Base-by-base conservation (phyloP, 2,113 vertebrate genomes). In the Malurus cyaneus region DNA sequence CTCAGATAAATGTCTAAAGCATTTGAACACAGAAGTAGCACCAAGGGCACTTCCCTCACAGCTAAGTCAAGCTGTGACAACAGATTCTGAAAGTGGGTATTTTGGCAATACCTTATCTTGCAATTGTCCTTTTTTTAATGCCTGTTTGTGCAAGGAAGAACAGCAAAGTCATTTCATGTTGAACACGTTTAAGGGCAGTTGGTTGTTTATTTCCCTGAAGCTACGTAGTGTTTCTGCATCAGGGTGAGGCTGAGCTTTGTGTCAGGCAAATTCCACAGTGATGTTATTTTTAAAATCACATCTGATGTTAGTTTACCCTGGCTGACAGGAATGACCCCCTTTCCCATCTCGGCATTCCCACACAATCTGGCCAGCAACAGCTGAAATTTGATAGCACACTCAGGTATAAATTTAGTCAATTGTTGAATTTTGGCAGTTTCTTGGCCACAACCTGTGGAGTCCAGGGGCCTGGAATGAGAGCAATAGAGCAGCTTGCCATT, bases 1-100 rank as follows among this genome's bases (percentile, higher is more conserved):
- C 34, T 78, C 61, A 72, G 54, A 74, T 70, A 87, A 87, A 89
- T 11, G 9, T 59, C 70, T 88, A n/a, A 77, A 80, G 28, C 0
- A 0, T 61, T 52, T 62, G 71, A 85, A 70, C 39, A 59, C 29
- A 76, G 80, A 85, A 92, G 62, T 79, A 85, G 34, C 70, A 82
- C n/a, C 54, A 65, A 92, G 89, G 64, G 46, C 73, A 76, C 12
- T 81, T 61, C 31, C 47, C 62, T 92, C 39, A 62, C 11, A 82
- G 80, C 78, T 69, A 71, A 91, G 61, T 89, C 70, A 81, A 91
- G 62, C 84, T 91, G 62, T 82, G 78, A 76, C 59, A 91, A 62
- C 42, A 85, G 66, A 69, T 76, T 42, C 66, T 57, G 36, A 77
- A 91, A 92, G 32, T 36, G n/a, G 32, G 36, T 84, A 54, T 85